Conservation (phyloP, 2,888 invertebrate species). For the Parelbella ahira region DNA sequence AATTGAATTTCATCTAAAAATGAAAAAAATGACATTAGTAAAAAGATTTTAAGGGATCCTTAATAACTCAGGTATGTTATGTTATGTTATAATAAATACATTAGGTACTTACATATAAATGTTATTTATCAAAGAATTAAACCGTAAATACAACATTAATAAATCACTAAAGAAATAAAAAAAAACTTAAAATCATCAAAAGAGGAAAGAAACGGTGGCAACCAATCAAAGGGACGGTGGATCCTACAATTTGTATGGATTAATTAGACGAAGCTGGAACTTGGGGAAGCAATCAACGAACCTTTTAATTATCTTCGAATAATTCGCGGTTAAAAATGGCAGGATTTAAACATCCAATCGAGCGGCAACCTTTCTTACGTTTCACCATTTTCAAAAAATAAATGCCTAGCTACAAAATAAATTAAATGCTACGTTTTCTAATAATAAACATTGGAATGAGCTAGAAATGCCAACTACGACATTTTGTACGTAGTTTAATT, state of each 20-base stretch:
- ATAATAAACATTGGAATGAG: too few species aligned
- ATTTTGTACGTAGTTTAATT: too few species aligned
- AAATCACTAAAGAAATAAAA: background rate
- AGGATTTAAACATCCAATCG: conserved; percentile 4
- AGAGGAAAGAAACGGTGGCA: conserved; percentile 2
- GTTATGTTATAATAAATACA: too few species aligned
- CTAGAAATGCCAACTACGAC: too few species aligned
- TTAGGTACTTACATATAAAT: too few species aligned
- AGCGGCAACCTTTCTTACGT: background rate
- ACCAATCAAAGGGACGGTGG: conserved; percentile 23
- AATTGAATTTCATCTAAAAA: too few species aligned
- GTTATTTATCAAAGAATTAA: too few species aligned
- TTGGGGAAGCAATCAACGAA: conserved; percentile 32
- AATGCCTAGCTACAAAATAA: too few species aligned
- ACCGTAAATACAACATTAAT: background rate
- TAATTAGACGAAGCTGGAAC: conserved; percentile 27
- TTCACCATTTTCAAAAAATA: conserved; percentile 1
- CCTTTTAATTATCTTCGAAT: conserved; percentile 34
- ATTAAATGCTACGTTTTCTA: too few species aligned
- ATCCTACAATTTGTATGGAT: conserved; percentile 30
- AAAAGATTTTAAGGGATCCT: too few species aligned
- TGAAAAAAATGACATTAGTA: too few species aligned
- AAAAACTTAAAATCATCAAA: background rate
- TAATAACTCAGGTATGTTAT: too few species aligned
- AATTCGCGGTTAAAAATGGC: conserved; percentile 29